Evolutionary conservation across 2,797 vertebrate genomes (phyloP).

Genomic region (Selene dorsalis): DNA sequence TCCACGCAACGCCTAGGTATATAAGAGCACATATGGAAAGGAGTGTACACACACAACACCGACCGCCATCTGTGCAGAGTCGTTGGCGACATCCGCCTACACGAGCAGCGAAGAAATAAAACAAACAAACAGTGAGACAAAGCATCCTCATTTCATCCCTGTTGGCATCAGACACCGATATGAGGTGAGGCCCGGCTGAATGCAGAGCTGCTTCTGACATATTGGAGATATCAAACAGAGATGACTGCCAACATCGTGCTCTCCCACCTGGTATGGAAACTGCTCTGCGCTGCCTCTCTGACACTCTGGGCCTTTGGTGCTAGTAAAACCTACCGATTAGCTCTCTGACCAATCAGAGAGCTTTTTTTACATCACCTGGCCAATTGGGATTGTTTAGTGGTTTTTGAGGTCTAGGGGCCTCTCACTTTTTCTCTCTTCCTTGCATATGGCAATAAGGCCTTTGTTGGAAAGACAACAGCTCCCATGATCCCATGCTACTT

Average conservation of each 20-base stretch:
- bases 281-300: no score
- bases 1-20: constrained; percentile 51
- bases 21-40: constrained; percentile 58
- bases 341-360: no score
- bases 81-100: constrained; percentile 49
- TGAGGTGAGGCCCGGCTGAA: constrained; percentile 20
- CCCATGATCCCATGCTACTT: no score
- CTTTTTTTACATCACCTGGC: no score
- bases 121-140: constrained; percentile 58
- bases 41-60: constrained; percentile 30
- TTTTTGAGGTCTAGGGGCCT: no score
- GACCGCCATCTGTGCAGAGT: constrained; percentile 60
- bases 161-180: constrained; percentile 41
- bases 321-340: no score
- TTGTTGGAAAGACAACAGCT: no score
- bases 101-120: constrained; percentile 27
- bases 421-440: no score
- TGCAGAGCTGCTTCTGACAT: constrained; percentile 14
- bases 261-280: no score
- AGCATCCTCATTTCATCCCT: constrained; percentile 34
- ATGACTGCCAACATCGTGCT: constrained; percentile 14
- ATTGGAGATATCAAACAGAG: constrained; percentile 19
- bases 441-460: no score
- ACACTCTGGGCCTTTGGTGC: no score
- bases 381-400: no score